Base-by-base conservation (phyloP, 1,140 invertebrate genomes). In the Olivierus martensii region DNA sequence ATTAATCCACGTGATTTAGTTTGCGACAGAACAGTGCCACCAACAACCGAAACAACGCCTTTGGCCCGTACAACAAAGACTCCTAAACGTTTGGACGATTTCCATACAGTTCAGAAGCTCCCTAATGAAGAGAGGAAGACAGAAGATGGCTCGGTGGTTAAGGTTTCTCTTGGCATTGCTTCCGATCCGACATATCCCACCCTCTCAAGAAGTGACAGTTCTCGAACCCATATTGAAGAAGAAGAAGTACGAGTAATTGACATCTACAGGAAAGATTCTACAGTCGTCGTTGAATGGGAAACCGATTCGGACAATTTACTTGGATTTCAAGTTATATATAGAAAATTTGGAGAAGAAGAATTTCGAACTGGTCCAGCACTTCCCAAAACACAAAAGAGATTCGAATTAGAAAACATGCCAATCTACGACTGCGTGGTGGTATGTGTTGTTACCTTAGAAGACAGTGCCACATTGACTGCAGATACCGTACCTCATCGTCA, bases 391-490 rank as follows among this genome's bases (percentile, higher is more conserved):
- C 85, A 90, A 68, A 70, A 86, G 58, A 85, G 91, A 68, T 91
- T 91, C 63, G 88, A 84, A 69, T 88, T 91, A 44, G 89, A 87
- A 69, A 90, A 89, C 65, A 85, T 92, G 46, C 88, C 88, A 1
- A 77, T 81, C 4, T 83, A 86, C 75, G 84, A 91, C 73, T 91
- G 87, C 62, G 85, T 93, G 43, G 81, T 93, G 18, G 87, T 92
- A 28, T 92, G 88, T 65, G 87, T 92, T 2, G 84, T 64, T 10
- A 62, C 49, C 7, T 70, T 90, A 51, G 87, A 92, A 67, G 86
- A 90, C 60, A 78, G 82, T 12, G 44, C 51, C 12, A 78, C 39
- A 9, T 37, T 89, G 1, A 87, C 82, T 18, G 85, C 86, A 14
- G 83, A 86, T 51, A 83, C 79, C 37, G 85, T 92, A 18, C 87